Base-by-base conservation (phyloP, 2,113 vertebrate species). In the Triplophysa rosa region DNA sequence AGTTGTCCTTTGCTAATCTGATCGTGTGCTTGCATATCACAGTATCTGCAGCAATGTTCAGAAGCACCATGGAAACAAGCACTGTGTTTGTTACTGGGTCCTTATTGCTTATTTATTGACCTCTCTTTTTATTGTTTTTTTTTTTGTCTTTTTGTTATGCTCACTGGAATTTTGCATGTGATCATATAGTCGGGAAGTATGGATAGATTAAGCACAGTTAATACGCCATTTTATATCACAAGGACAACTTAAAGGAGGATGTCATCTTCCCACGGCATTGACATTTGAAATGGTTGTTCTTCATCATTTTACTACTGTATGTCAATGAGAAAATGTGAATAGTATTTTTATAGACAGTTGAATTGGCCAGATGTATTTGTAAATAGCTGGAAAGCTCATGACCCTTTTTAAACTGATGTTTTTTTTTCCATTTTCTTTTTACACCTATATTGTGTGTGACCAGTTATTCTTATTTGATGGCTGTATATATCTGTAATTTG, bases 261-360 rank as follows among this genome's bases (percentile, higher is more conserved):
- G 56, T 79, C 69, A 52, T 85, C 81, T 86, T 89, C 89, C 88
- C 77, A 68, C 71, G 77, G 82, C 45, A 86, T 52, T 87, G 56
- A 81, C 59, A 63, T 87, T 88, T 82, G 52, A 81, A 70, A 85
- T 68, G 81, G 79, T 82, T 78, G 81, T 77, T 86, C 86, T 81
- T 81, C 54, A 81, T 76, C 78, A 86, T 91, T 91, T 93, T 92
- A 91, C 93, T 94, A 94, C 91, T 94, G 93, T 95, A 94, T 90
- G 93, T 95, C 92, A 94, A 91, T 92, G 89, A 92, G 73, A 82
- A 95, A 96, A 95, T 95, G 92, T 93, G 92, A 94, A 98, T 95
- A 96, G 93, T 98, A 98, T 98, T 99, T 98, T 98, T 97, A 95
- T 99, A 98, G 94, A 93, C 93, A 91, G 93, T 92, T 91, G 91